Evolutionary conservation across 2,113 vertebrate species (phyloP).

Genomic region (Leptobrachium leishanense): DNA sequence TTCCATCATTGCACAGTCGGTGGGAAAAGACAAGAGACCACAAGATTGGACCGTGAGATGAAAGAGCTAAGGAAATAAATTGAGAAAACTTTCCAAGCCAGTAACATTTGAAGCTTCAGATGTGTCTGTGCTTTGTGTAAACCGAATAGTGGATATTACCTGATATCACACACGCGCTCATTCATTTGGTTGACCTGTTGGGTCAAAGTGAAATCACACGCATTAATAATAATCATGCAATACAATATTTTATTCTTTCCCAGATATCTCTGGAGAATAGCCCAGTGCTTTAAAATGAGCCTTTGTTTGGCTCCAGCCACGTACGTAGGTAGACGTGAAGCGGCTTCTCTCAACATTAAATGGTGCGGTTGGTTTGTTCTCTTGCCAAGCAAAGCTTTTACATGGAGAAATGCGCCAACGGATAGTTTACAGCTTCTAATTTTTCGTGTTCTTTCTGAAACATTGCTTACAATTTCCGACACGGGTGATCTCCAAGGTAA

Average conservation of each 20-base stretch:
- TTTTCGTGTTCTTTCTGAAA: too few species aligned
- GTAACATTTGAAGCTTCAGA: background rate
- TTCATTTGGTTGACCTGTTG: conserved; percentile 7
- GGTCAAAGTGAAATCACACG: background rate
- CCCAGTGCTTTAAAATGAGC: conserved; percentile 38
- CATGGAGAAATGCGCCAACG: background rate
- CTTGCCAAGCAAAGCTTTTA: too few species aligned
- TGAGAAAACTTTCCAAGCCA: too few species aligned
- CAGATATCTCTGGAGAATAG: background rate
- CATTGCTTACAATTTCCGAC: too few species aligned
- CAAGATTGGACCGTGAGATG: too few species aligned
- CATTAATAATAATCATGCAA: conserved; percentile 29
- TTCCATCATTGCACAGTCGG: too few species aligned
- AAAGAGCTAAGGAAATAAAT: too few species aligned
- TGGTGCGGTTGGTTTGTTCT: too few species aligned
- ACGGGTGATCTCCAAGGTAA: too few species aligned
- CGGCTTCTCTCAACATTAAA: too few species aligned
- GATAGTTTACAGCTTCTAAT: background rate
- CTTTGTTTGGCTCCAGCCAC: conserved; percentile 56
- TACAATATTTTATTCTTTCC: conserved; percentile 38
- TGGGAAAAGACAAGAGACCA: too few species aligned
- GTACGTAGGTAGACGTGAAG: conserved; percentile 36
- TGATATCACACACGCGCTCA: conserved; percentile 14
- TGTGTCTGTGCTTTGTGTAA: background rate
- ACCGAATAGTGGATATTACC: background rate